These are phyloP conservation scores for Rhodinocichla rosea DNA, from an alignment of 2,113 vertebrate species.

Conservation along the genomic window DNA sequence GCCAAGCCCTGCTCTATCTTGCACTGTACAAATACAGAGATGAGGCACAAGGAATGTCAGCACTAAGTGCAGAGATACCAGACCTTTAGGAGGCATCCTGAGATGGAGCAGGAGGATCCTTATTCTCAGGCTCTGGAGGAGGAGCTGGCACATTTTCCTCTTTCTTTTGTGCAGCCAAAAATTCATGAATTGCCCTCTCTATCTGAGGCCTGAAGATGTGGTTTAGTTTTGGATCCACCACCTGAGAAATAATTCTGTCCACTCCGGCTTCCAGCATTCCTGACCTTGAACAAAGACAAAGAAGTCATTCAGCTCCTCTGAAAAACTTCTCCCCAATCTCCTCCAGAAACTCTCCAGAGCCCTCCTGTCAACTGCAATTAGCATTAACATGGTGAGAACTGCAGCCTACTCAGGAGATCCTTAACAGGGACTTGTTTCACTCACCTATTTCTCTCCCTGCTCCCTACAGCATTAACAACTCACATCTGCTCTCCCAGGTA, in stretches of 20 bases:
- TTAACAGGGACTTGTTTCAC: conserved; percentile 25
- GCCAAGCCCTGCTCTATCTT: neutral
- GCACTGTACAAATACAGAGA: neutral
- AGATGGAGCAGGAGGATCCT: conserved; percentile 77
- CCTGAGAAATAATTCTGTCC: conserved; percentile 97
- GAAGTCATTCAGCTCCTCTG: conserved; percentile 72
- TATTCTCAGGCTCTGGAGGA: conserved; percentile 80
- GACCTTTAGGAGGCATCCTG: conserved; percentile 88
- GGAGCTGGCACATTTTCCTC: conserved; percentile 77
- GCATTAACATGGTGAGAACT: conserved; percentile 33
- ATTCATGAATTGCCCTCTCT: conserved; percentile 92
- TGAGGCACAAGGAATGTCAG: neutral
- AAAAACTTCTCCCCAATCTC: conserved; percentile 45
- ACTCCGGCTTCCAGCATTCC: conserved; percentile 91
- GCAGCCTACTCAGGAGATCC: conserved; percentile 28
- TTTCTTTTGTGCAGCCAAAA: conserved; percentile 81
- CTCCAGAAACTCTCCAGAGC: conserved; percentile 27
- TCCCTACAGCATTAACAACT: conserved; percentile 33
- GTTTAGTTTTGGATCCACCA: conserved; percentile 88
- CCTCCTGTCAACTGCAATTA: conserved; percentile 79
- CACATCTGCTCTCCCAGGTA: conserved; percentile 46
- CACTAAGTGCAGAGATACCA: neutral
- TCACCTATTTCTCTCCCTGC: conserved; percentile 23
- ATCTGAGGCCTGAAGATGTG: conserved; percentile 93
- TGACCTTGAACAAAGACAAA: conserved; percentile 87